Percentiles rank a stretch among this genome's conserved stretches.
These are phyloP conservation scores for Ptyas mucosa DNA, from an alignment of 2,113 vertebrate genomes.

Conservation along the genomic window DNA sequence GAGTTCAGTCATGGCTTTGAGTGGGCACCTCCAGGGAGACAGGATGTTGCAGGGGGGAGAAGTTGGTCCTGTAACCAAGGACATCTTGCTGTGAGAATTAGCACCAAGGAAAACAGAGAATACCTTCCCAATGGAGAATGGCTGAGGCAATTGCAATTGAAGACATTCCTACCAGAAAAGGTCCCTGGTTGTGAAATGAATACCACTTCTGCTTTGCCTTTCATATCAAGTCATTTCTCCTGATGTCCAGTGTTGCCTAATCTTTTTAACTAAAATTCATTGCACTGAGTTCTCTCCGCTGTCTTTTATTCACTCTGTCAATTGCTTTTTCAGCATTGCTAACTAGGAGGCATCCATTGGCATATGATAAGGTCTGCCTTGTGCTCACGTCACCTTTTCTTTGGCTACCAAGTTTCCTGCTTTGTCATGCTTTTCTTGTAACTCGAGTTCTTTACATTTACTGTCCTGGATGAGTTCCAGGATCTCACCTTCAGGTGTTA, in stretches of 20 bases:
- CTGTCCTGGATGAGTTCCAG: constrained; percentile 62
- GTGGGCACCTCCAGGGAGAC: neutral
- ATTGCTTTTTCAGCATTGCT: neutral
- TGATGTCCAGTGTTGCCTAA: neutral
- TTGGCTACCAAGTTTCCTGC: constrained; percentile 9
- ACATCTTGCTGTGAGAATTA: neutral
- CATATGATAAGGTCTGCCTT: neutral
- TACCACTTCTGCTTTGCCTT: neutral
- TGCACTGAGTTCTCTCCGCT: neutral
- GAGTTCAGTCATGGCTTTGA: neutral
- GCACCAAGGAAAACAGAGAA: neutral
- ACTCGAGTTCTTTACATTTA: constrained; percentile 58
- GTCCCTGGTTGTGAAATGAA: neutral
- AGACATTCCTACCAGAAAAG: neutral
- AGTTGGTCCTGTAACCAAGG: neutral
- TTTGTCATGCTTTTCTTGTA: constrained; percentile 63
- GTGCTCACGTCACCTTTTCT: constrained; percentile 35
- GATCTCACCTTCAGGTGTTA: constrained; percentile 75
- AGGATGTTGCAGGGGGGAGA: no score
- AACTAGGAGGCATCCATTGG: constrained; percentile 14
- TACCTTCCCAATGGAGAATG: neutral
- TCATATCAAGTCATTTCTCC: neutral
- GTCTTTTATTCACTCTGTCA: constrained; percentile 7
- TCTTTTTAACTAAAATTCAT: neutral
- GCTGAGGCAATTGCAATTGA: neutral